These are phyloP conservation scores for Strigops habroptila DNA, from an alignment of 2,113 vertebrate species.

Conservation along the genomic window DNA sequence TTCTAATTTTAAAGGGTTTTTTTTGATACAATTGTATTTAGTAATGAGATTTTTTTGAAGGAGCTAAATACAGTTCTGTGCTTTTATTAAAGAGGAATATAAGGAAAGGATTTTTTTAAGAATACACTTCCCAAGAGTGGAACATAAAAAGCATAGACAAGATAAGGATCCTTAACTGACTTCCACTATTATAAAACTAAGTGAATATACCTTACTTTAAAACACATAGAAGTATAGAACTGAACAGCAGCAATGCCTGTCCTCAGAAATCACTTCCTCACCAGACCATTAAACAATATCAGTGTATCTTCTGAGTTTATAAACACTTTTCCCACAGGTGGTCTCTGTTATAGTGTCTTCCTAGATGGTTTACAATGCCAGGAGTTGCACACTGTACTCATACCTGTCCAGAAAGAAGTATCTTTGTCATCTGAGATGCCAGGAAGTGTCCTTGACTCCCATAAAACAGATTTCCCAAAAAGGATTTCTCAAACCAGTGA, in stretches of 20 bases:
- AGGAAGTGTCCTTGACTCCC: neutral
- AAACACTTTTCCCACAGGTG: neutral
- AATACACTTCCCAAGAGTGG: neutral
- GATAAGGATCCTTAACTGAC: neutral
- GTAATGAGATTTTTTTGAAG: neutral
- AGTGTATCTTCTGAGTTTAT: neutral
- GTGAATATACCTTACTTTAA: neutral
- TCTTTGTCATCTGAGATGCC: neutral
- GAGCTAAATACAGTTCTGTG: neutral
- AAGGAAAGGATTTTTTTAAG: neutral
- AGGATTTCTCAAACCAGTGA: neutral
- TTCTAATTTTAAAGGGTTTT: neutral
- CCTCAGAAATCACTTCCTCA: neutral
- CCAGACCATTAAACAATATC: rapidly evolving
- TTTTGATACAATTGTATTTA: neutral
- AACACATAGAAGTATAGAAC: neutral
- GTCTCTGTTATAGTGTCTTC: neutral
- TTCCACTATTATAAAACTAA: neutral
- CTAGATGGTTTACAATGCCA: neutral
- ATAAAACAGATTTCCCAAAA: neutral
- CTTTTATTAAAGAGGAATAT: neutral
- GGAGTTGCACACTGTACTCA: neutral
- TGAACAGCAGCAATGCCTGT: neutral
- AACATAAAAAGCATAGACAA: neutral
- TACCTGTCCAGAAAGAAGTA: neutral